Evolutionary conservation across 2,113 vertebrate genomes (phyloP).

Genomic region (Myxocyprinus asiaticus): DNA sequence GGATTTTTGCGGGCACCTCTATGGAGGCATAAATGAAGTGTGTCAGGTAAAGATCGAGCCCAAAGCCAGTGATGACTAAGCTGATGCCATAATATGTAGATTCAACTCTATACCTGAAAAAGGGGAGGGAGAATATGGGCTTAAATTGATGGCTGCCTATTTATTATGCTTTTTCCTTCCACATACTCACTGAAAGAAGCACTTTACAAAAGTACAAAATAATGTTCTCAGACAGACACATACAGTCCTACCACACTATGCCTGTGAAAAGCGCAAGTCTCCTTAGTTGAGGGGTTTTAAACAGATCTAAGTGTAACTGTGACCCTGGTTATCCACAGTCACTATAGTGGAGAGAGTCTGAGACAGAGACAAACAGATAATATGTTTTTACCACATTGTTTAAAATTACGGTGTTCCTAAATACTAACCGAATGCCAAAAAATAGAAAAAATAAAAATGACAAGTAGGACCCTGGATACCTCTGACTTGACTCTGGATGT

Average conservation of each 20-base stretch:
- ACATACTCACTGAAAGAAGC: too few species aligned
- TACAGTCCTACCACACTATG: constrained; percentile 65
- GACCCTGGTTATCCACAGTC: constrained; percentile 39
- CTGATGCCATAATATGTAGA: constrained; percentile 77
- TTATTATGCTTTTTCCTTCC: too few species aligned
- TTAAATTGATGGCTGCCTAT: too few species aligned
- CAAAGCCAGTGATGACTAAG: constrained; percentile 74
- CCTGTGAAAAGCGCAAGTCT: constrained; percentile 66
- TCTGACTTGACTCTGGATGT: constrained; percentile 67
- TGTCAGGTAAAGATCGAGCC: constrained; percentile 69
- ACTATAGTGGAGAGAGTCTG: constrained; percentile 66
- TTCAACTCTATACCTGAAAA: constrained; percentile 73
- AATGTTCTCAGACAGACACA: not conserved
- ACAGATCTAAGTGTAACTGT: constrained; percentile 71
- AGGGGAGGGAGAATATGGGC: not conserved
- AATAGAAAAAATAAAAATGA: not conserved
- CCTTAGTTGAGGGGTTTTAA: constrained; percentile 70
- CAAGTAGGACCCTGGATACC: constrained; percentile 59
- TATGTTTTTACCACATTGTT: not conserved
- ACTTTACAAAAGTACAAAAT: not conserved
- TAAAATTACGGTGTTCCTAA: constrained; percentile 24
- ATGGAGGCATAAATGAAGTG: constrained; percentile 70
- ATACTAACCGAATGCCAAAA: not conserved
- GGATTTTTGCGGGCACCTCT: constrained; percentile 72
- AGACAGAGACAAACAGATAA: not conserved